Evolutionary conservation across 2,888 invertebrate species (phyloP), one percentile per base, ranked within the genome.

Genomic region (Amiota mariae): DNA sequence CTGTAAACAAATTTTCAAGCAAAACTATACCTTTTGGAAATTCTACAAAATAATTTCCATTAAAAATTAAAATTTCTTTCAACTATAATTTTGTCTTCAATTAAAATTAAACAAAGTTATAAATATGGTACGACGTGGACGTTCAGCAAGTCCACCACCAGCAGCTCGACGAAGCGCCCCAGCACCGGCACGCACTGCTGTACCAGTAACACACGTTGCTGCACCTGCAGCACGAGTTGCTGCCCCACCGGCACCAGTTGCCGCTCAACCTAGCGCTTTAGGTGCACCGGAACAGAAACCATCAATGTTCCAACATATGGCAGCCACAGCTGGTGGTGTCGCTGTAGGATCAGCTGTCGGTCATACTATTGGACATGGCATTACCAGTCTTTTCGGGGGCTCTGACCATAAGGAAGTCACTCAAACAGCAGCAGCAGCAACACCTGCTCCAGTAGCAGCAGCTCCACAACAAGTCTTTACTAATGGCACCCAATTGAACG

Each of bases 251-350:
- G 87, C 36, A 0, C 85, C 87, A n/a, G 89, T 79, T 94, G 91
- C 78, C 93, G 91, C 87, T 93, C 91, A 90, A 93, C 91, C 87
- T 93, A 91, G 90, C 93, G 93, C 90, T 91, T 82, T 88, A 67
- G 86, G 89, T 73, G 87, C 87, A 84, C 82, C 89, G 9, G 6
- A 88, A 10, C 94, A 95, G 88, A 94, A 94, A 82, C 98, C 98
- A 1, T 96, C 97, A 1, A 90, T 99, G 88, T 94, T 99, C 89
- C 94, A 94, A 71, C 98, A 99, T 91, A 99, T 99, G 98, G 98
- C 98, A 73, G 97, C 98, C 0, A 99, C 99, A 10, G 99, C 99
- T 81, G 99, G 98, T 78, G 99, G 99, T 85, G 99, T 99, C 48
- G 99, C 99, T 68, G 94, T 99, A 74, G 99, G 99, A 80, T 98